Evolutionary conservation across 2,797 vertebrate species (phyloP), one percentile per base, ranked within the genome.

Genomic region (Limosa lapponica): DNA sequence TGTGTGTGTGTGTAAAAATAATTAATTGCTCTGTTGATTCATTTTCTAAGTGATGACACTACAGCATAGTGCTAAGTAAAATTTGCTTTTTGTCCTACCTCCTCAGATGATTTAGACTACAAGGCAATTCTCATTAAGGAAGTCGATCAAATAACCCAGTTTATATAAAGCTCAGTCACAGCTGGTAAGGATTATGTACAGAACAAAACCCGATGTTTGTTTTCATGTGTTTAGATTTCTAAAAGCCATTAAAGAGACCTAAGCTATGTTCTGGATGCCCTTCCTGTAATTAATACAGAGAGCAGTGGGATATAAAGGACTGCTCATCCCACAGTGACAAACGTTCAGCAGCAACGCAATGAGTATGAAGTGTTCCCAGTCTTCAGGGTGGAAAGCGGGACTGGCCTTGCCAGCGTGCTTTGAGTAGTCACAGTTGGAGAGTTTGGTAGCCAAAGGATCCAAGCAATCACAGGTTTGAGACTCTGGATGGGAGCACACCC

Each of bases 201-300:
- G 93, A 87, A 77, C 67, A 89, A 92, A 95, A 93, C 25, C 71
- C 1, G 6, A 15, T 87, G 89, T 94, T 96, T 95, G 82, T 94
- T 94, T 95, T 94, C 59, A 79, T 70, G 74, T 95, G 78, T 96
- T 95, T 95, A 82, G 81, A 73, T 92, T 87, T 93, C 78, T 92
- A 79, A 87, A 91, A 94, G 55, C 83, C 66, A 49, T 94, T 96
- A 84, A 66, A 71, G 39, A 88, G 82, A 84, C 62, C 34, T 82
- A 77, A 84, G 67, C 48, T 89, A 16, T 90, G 54, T 88, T 94
- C 73, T 93, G 89, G 36, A 75, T 93, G 59, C 81, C 71, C 70
- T 88, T 94, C 70, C 77, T 89, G 71, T 95, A 91, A 90, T 89
- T 93, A 89, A 79, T 82, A 39, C 27, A 64, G 57, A 77, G 69